Percentiles rank a stretch among this genome's conserved stretches.
phyloP scores from a whole-genome alignment of 2,888 invertebrate species.

The Mayetiola destructor region DNA sequence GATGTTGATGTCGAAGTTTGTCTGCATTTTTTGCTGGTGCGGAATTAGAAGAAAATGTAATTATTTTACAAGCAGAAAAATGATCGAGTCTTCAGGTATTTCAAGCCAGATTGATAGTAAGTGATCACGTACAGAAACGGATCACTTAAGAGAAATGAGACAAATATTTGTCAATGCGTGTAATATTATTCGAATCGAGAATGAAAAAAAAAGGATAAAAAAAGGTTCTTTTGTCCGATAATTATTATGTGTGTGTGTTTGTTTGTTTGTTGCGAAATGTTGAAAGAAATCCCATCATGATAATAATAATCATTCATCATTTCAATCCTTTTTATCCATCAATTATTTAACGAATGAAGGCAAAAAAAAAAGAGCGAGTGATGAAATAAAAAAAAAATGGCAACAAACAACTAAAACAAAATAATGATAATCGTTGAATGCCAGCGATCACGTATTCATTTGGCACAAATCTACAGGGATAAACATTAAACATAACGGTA shows the following conservation, averaged over 20 bases:
- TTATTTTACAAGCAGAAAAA: neutral
- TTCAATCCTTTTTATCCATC: neutral
- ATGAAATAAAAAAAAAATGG: no score
- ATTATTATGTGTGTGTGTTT: neutral
- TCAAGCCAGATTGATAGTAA: neutral
- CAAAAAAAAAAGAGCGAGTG: neutral
- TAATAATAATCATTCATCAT: neutral
- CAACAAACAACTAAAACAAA: no score
- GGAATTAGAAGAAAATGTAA: neutral
- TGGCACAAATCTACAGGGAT: no score
- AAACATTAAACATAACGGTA: neutral
- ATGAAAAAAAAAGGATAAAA: no score
- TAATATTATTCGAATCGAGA: no score
- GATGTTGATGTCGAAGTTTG: neutral
- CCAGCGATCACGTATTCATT: neutral
- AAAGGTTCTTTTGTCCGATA: no score
- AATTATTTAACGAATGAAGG: neutral
- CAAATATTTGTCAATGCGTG: slow-evolving; percentile 1
- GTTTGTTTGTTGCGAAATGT: neutral
- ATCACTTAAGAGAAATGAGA: slow-evolving; percentile 10
- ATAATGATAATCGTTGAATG: neutral
- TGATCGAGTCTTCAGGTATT: neutral
- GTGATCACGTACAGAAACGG: slow-evolving; percentile 4
- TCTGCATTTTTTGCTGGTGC: neutral
- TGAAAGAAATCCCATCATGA: neutral